Evolutionary conservation across 2,797 vertebrate genomes (phyloP), one percentile per base, ranked within the genome.

Genomic region (Cichlasoma orientale): DNA sequence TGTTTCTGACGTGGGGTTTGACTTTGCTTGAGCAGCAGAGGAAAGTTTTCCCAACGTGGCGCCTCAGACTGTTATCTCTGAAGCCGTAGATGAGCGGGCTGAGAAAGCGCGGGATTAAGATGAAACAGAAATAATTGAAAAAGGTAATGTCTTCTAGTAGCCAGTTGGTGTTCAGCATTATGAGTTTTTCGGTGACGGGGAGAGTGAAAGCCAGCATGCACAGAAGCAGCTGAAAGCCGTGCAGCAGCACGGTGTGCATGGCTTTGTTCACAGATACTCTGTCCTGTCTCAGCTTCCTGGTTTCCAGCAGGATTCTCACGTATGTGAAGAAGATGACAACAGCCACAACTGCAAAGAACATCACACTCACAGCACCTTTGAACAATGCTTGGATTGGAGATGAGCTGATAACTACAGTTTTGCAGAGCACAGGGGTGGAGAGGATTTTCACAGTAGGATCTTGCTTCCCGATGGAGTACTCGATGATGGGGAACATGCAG

Each of bases 261-360:
- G 95, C 95, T 84, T 92, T 96, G 41, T 13, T 89, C 72, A 94
- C 94, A 1, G 95, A 95, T 2, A 18, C 84, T 47, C 75, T 79
- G 78, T 95, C 92, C 52, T 94, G 91, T 25, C 93, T 84, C 89
- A 96, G 69, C 76, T 85, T 94, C 38, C 84, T 91, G 44, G 95
- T 93, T 78, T 95, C 94, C 77, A 95, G 68, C 58, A 96, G 83
- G 75, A 96, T 95, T 61, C 87, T 91, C 25, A 95, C 47, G 18
- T 96, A 96, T 1, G 95, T 96, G 71, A 95, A 96, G 55, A 96
- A 71, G 61, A 96, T 95, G 61, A 95, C 56, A 12, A 90, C 63
- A 1, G 89, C 91, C 13, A 95, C 93, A 7, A 86, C 72, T n/a
- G 88, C 82, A 44, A 96, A 95, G 52, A 92, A 94, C 33, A 96